Conservation (phyloP, 2,888 invertebrate species). For the Macaria notata region DNA sequence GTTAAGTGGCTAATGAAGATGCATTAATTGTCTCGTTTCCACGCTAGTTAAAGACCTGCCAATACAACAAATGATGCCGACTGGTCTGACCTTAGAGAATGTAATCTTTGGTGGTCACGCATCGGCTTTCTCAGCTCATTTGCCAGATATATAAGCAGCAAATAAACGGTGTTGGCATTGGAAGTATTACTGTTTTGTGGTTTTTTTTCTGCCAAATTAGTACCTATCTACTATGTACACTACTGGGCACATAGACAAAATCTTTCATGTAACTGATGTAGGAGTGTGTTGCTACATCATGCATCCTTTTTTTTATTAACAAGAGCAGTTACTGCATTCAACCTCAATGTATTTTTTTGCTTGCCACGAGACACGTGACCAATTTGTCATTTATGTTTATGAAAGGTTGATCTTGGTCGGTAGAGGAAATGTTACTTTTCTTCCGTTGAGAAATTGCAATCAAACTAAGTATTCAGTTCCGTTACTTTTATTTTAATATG, state of each 20-base stretch:
- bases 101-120: neutral
- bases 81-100: slow-evolving; percentile 1
- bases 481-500: neutral
- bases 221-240: neutral
- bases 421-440: too few species aligned
- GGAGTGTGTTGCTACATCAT: too few species aligned
- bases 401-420: too few species aligned
- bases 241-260: neutral
- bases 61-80: slow-evolving; percentile 4
- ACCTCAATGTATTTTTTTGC: too few species aligned
- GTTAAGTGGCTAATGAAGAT: slow-evolving; percentile 48
- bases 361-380: too few species aligned
- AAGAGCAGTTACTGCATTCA: too few species aligned
- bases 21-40: slow-evolving; percentile 43
- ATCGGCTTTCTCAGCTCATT: neutral
- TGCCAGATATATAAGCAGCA: neutral
- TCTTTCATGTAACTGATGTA: too few species aligned
- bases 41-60: slow-evolving; percentile 21
- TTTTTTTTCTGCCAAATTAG: too few species aligned
- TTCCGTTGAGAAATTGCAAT: neutral
- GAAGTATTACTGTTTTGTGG: too few species aligned
- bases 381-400: too few species aligned
- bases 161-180: too few species aligned
- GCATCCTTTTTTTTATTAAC: too few species aligned
- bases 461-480: neutral